A percentile compares a stretch with the other conserved stretches of the same genome.
These are phyloP conservation scores for Sinocyclocheilus maitianheensis DNA, from an alignment of 2,113 vertebrate genomes.

Conservation along the genomic window DNA sequence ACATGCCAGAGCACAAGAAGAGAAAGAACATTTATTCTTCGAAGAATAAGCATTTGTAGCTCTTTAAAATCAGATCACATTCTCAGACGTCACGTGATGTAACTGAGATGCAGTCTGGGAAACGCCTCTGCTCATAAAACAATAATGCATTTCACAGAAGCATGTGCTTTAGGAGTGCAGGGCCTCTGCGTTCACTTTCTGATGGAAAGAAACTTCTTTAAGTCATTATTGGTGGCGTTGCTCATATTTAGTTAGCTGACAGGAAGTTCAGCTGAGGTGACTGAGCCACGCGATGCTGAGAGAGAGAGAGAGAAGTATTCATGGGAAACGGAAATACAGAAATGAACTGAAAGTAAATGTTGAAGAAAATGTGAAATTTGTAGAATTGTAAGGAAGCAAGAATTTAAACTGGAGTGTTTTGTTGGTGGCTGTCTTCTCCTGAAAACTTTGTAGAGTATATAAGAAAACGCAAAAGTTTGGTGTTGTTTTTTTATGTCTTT, in stretches of 20 bases:
- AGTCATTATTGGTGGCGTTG: background rate
- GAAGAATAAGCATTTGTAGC: background rate
- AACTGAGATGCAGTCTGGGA: background rate
- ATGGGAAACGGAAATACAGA: background rate
- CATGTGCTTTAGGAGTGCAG: background rate
- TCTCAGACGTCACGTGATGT: constrained; percentile 7
- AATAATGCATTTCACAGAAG: background rate
- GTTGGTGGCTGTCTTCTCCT: too few species aligned
- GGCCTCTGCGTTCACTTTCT: background rate
- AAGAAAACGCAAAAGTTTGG: too few species aligned
- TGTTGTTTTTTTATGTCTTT: too few species aligned
- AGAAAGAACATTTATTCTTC: background rate
- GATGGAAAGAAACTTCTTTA: background rate
- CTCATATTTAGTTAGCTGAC: background rate
- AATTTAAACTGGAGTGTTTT: too few species aligned
- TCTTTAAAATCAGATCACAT: background rate
- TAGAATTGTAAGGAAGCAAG: background rate
- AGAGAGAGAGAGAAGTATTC: background rate
- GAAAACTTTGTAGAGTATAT: too few species aligned
- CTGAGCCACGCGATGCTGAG: background rate
- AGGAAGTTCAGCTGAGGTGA: background rate
- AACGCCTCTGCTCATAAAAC: background rate
- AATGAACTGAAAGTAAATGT: background rate
- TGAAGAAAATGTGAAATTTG: background rate
- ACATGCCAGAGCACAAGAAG: background rate